Base-by-base conservation (phyloP, 2,113 vertebrate species). In the Ctenomys sociabilis region DNA sequence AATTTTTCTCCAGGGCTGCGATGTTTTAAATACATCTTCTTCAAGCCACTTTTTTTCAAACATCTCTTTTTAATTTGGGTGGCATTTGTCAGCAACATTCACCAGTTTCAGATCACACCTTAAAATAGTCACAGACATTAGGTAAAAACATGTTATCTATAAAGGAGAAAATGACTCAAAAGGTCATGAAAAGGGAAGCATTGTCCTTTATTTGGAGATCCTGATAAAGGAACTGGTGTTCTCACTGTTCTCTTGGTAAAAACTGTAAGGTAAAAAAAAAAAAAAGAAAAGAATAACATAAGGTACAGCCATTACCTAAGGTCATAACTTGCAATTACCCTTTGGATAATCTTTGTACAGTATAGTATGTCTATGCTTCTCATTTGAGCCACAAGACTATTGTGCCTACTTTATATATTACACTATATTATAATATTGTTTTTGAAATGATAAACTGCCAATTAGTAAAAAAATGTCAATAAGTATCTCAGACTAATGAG, bases 401-500 rank as follows among this genome's bases (percentile, higher is more conserved):
- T n/a, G 9, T 32, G 83, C 45, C 12, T 80, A 24, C 22, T 88
- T 57, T 17, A 7, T 57, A 78, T 22, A 32, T 77, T 19, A 4
- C 24, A 7, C 70, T 93, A 57, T 92, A 45, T 87, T 84, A 88
- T 52, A 54, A 75, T n/a, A 84, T 59, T 37, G 49, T 64, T 91
- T 94, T 68, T 68, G 85, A 91, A 80, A 16, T 19, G 49, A 49
- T 49, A 49, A 49, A 49, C 49, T 49, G 57, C 8, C 85, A 96
- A 59, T 92, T 94, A 86, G 37, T 85, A 89, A 24, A 70, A 77
- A 94, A 92, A 90, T 93, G 21, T 86, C 22, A 90, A 80, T 21
- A 75, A 80, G 57, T 94, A 59, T 77, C 85, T 93, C 88, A 90
- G 52, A 43, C 64, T 97, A 95, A 95, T 96, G 92, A 97, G 85